phyloP scores from a whole-genome alignment of 1,140 invertebrate genomes.

The Arctopsyche grandis region DNA sequence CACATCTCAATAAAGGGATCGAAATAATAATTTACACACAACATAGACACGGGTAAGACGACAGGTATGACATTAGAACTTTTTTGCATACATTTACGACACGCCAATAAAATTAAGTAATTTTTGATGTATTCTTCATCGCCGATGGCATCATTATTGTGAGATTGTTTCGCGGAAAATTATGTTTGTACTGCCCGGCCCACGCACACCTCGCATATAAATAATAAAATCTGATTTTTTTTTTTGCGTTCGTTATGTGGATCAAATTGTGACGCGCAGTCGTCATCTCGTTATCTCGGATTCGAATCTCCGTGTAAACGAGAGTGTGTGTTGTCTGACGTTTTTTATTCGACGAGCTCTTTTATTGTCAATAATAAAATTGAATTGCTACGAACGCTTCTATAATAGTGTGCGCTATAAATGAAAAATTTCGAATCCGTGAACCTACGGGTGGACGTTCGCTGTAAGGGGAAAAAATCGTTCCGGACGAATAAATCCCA shows the following conservation, averaged over 20 bases:
- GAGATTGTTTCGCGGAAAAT: slow-evolving; percentile 13
- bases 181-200: neutral
- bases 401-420: slow-evolving; percentile 3
- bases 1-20: too few species aligned
- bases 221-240: too few species aligned
- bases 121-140: slow-evolving; percentile 13
- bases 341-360: slow-evolving; percentile 10
- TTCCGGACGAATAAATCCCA: slow-evolving; percentile 4
- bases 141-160: neutral
- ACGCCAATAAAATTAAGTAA: slow-evolving; percentile 19
- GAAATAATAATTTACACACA: too few species aligned
- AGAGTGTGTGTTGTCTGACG: neutral
- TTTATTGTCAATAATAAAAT: slow-evolving; percentile 33
- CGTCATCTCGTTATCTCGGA: slow-evolving; percentile 25
- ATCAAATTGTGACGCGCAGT: slow-evolving; percentile 29
- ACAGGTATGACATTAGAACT: too few species aligned
- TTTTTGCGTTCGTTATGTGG: neutral
- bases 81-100: neutral
- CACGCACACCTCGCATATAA: neutral
- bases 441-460: neutral
- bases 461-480: slow-evolving; percentile 6
- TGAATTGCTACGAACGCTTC: slow-evolving; percentile 22
- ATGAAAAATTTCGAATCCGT: neutral
- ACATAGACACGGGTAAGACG: too few species aligned
- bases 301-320: slow-evolving; percentile 15